Percentiles rank a stretch among this genome's conserved stretches.
Conservation (phyloP, 2,113 vertebrate species). For the Thunnus maccoyii region DNA sequence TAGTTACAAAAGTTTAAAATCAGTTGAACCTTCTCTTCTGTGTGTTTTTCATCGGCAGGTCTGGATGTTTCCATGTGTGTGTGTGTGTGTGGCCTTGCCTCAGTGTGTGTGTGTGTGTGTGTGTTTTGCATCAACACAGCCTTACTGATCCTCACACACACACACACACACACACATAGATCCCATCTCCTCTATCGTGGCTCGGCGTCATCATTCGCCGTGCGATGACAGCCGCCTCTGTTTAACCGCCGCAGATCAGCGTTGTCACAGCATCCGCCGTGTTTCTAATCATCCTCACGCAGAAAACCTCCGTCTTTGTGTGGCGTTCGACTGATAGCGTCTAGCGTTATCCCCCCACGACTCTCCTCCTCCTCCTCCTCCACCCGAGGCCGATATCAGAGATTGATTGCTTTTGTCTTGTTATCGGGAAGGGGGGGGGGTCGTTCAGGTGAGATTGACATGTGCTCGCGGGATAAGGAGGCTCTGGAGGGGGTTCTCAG, state of each 20-base stretch:
- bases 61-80: not conserved
- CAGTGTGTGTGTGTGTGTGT: not conserved
- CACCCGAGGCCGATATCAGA: conserved; percentile 63
- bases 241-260: conserved; percentile 66
- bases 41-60: not conserved
- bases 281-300: conserved; percentile 71
- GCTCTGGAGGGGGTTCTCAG: conserved; percentile 39
- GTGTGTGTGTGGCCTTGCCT: not conserved
- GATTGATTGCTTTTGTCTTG: conserved; percentile 79
- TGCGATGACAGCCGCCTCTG: conserved; percentile 70
- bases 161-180: conserved; percentile 46
- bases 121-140: conserved; percentile 46
- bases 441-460: conserved; percentile 75
- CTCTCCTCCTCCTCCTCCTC: conserved; percentile 10
- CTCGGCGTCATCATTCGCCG: conserved; percentile 64
- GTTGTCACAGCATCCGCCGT: conserved; percentile 55
- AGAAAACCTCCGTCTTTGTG: conserved; percentile 71
- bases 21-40: too few species aligned
- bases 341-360: conserved; percentile 37
- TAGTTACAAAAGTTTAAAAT: too few species aligned
- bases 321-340: conserved; percentile 60
- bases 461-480: conserved; percentile 64
- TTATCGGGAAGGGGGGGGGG: conserved; percentile 51
- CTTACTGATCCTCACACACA: conserved; percentile 30
- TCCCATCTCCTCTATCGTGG: conserved; percentile 65